phyloP scores from a whole-genome alignment of 2,888 invertebrate genomes.

The Temnothorax ravouxi region DNA sequence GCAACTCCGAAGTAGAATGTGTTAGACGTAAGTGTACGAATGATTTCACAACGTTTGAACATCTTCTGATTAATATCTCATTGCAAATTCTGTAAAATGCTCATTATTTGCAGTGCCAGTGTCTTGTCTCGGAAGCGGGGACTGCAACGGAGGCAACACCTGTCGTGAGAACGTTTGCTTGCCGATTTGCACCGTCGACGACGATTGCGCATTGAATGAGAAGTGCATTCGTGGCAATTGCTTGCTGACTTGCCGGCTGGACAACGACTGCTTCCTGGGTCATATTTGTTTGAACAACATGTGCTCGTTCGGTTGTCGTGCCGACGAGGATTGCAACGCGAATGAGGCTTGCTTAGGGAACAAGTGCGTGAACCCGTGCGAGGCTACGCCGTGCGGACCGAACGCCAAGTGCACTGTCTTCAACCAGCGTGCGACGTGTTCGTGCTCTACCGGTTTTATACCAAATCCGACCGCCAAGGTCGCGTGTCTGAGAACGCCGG shows the following conservation, averaged over 20 bases:
- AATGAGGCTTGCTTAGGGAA: slow-evolving; percentile 94
- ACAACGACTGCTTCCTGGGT: slow-evolving; percentile 96
- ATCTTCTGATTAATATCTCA: not conserved
- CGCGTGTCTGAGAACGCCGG: slow-evolving; percentile 94
- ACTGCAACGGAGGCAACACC: slow-evolving; percentile 91
- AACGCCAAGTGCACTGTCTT: slow-evolving; percentile 93
- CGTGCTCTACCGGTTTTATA: slow-evolving; percentile 92
- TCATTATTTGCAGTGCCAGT: slow-evolving; percentile 89
- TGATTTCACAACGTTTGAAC: slow-evolving; percentile 21
- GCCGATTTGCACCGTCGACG: slow-evolving; percentile 92
- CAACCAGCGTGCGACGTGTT: slow-evolving; percentile 93
- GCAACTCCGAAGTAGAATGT: slow-evolving; percentile 94
- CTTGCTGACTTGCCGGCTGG: slow-evolving; percentile 95
- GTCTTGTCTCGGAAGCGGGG: slow-evolving; percentile 90
- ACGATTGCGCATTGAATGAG: slow-evolving; percentile 95
- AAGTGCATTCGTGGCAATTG: slow-evolving; percentile 94
- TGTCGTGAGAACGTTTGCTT: slow-evolving; percentile 95
- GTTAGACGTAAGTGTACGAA: slow-evolving; percentile 90
- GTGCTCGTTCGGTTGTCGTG: slow-evolving; percentile 95
- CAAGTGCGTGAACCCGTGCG: slow-evolving; percentile 93
- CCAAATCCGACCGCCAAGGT: slow-evolving; percentile 96
- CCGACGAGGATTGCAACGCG: slow-evolving; percentile 95
- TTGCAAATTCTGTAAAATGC: not conserved
- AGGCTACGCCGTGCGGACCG: slow-evolving; percentile 93
- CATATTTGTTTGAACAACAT: slow-evolving; percentile 95